Base-by-base conservation (phyloP, 2,797 vertebrate species). In the Sphenopsis melanotis region DNA sequence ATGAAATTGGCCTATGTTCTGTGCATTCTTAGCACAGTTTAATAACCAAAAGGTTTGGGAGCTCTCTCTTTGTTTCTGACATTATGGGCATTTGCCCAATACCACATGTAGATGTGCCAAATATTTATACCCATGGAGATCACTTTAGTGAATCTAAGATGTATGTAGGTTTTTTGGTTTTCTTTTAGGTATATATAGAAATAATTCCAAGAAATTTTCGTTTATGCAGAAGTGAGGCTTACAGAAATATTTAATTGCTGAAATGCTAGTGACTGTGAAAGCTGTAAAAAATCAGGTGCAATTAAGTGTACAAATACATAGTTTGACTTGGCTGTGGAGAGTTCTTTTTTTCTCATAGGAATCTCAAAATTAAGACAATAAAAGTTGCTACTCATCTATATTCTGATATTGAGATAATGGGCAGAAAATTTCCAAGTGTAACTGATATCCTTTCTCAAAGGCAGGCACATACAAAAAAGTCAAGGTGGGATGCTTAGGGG, bases 91-190 rank as follows among this genome's bases (percentile, higher is more conserved):
- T 86, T 94, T 81, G 17, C 19, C 24, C 55, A 55, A 27, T 66
- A 52, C 9, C 30, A 36, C 29, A 21, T 30, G 18, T 17, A 44
- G 57, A 32, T 41, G 56, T 1, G 4, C 6, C 49, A 60, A 49
- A 30, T 80, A 69, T 57, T 93, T 84, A 76, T 29, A 61, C 9
- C 14, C 12, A 15, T 47, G 14, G 34, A 78, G 30, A 61, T 90
- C 10, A 4, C 61, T 59, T 70, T 4, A 4, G 20, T 72, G 36
- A 86, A 71, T 39, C 49, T 53, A 68, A 70, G 23, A 17, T 70
- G 8, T 20, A 27, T 10, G 13, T 39, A 63, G 14, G 0, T 2
- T 6, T 41, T 37, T 77, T 69, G 0, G 1, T 61, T 78, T 84
- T 64, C 14, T 63, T 66, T 79, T 37, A 63, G 13, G 11, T 66